Conservation (phyloP, 2,113 vertebrate genomes). For the Lophius piscatorius region DNA sequence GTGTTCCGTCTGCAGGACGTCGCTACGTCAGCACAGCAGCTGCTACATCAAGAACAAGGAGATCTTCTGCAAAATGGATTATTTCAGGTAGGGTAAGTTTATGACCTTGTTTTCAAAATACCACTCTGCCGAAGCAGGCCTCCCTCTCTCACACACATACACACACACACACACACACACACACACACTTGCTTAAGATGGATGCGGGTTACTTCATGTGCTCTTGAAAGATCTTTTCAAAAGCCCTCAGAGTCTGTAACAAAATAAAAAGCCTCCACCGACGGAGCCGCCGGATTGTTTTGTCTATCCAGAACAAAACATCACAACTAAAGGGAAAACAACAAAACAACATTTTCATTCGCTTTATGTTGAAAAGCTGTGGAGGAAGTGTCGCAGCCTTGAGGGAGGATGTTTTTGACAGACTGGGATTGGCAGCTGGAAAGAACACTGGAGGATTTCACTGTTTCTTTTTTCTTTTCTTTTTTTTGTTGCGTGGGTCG, state of each 20-base stretch:
- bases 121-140: conserved; percentile 1
- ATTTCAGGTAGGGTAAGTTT: conserved; percentile 96
- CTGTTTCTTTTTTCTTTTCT: conserved; percentile 11
- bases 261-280: conserved; percentile 54
- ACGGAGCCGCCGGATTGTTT: conserved; percentile 55
- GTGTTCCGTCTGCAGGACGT: conserved; percentile 95
- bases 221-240: conserved; percentile 58
- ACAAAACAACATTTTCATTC: neutral
- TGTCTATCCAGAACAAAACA: conserved; percentile 41
- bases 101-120: conserved; percentile 72
- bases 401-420: neutral
- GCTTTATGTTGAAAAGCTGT: neutral
- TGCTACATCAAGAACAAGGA: conserved; percentile 99
- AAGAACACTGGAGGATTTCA: neutral
- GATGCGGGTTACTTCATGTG: conserved; percentile 60
- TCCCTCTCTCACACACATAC: neutral
- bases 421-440: neutral
- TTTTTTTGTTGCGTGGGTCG: conserved; percentile 31
- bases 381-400: neutral
- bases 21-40: conserved; percentile 95
- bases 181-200: conserved; percentile 9
- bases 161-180: conserved; percentile 7
- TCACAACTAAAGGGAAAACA: conserved; percentile 9
- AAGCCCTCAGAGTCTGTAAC: conserved; percentile 57
- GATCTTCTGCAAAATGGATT: conserved; percentile 99